phyloP scores from a whole-genome alignment of 2,888 invertebrate species.

The Acleris emargana region DNA sequence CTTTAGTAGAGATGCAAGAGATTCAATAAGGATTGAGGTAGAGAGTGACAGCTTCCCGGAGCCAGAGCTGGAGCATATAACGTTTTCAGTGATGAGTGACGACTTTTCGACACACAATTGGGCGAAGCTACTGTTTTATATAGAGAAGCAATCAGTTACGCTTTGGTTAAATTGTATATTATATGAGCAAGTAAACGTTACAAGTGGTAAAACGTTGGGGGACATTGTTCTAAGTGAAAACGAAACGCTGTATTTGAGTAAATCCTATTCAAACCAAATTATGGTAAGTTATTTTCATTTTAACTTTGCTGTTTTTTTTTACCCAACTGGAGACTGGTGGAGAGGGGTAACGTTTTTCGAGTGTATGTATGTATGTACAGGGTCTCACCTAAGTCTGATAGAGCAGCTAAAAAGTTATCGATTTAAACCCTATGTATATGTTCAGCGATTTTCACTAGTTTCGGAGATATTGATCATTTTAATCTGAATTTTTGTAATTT shows the following conservation, averaged over 20 bases:
- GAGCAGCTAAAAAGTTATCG: too few relatives aligned
- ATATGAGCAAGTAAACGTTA: neutral
- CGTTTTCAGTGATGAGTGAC: neutral
- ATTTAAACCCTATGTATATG: too few relatives aligned
- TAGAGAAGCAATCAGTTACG: constrained; percentile 41
- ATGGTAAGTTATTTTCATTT: constrained; percentile 38
- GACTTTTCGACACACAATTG: neutral
- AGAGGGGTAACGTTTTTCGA: too few relatives aligned
- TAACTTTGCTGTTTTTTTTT: too few relatives aligned
- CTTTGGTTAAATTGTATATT: constrained; percentile 45
- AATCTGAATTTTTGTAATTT: too few relatives aligned
- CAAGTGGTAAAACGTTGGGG: constrained; percentile 18
- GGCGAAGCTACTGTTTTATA: constrained; percentile 39
- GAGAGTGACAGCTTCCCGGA: constrained; percentile 28
- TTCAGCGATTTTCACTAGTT: too few relatives aligned
- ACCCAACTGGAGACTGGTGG: too few relatives aligned
- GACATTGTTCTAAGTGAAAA: constrained; percentile 35
- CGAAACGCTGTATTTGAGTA: constrained; percentile 34
- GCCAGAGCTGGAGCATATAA: too few relatives aligned
- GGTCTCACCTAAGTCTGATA: too few relatives aligned
- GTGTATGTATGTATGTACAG: too few relatives aligned
- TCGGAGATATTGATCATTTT: too few relatives aligned
- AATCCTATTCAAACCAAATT: constrained; percentile 30
- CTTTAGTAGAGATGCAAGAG: constrained; percentile 40
- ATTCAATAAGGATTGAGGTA: constrained; percentile 42